Base-by-base conservation (phyloP, 2,797 vertebrate genomes). In the Epinephelus malabaricus region DNA sequence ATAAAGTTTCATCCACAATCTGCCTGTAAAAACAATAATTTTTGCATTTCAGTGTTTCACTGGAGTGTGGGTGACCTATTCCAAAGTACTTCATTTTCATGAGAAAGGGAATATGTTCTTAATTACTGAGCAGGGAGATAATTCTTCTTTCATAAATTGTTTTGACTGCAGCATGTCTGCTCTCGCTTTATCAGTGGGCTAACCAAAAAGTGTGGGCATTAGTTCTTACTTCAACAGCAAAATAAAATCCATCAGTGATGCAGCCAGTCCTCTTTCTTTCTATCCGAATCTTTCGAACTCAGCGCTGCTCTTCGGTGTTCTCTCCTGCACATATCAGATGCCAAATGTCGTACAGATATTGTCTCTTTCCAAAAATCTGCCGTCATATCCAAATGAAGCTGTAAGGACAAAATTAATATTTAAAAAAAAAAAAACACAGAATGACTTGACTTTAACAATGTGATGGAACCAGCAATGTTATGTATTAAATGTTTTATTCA, bases 401-500 rank as follows among this genome's bases (percentile, higher is more conserved):
- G 59, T 60, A 14, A 60, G 13, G 3, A 21, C n/a, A 34, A 21
- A 6, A 30, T 30, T 11, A 55, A 55, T 18, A 60, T 61, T 9
- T 40, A 40, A 23, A 61, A 23, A 40, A 23, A 61, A 23, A 61
- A 23, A 45, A 7, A 45, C 11, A 56, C 34, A 25, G 25, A 67
- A 67, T 53, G 21, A 6, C 34, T 8, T 34, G 34, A 34, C 34
- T 34, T 30, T 0, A 25, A 50, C 18, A 34, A 6, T 25, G 34
- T 64, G 62, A 64, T 64, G 46, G 46, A 49, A 12, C 25, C 46
- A 64, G 62, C 63, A 50, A 34, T 50, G 18, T 14, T n/a, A n/a
- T n/a, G 11, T 34, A 49, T 65, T 14, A 46, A n/a, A 0, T 30
- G 27, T 61, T 9, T 60, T 63, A 19, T 65, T 74, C 8, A 25